Base-by-base conservation (phyloP, 2,888 invertebrate species). In the Mechanitis mazaeus region DNA sequence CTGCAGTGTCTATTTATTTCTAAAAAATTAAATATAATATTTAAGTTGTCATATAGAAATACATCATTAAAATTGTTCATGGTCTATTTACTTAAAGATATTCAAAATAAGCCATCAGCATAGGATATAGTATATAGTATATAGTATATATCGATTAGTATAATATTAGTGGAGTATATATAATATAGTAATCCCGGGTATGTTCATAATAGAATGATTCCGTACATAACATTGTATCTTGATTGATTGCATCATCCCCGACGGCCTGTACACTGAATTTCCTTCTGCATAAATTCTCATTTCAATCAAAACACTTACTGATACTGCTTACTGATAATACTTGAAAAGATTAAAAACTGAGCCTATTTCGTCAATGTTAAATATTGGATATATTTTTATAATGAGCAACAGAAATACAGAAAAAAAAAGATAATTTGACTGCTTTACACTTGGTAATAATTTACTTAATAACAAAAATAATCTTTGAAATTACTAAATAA, bases 191-290 rank as follows among this genome's bases (percentile, higher is more conserved):
- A 64, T 66, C 58, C 62, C 62, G 64, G 55, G 64, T 64, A 66
- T 66, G 64, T 66, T 64, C 66, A 64, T 66, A 66, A 62, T 58
- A 60, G 66, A 66, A 66, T 66, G 64, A 64, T 64, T 60, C 66
- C 63, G 60, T 61, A 66, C 62, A 64, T 64, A 66, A 62, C 59
- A 60, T 65, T 67, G 60, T 61, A 59, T 68, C 65, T 68, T 65
- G 67, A 69, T 69, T 67, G 69, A 65, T 65, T 67, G 64, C 63
- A 66, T 64, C 67, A 66, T 63, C 55, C 56, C 56, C 57, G 50
- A 64, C 60, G 58, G 55, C 33, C 66, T 55, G 58, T 62, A 56
- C 57, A 64, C 55, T 58, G 64, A 60, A 64, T 60, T 59, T 66
- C 62, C 66, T 60, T 62, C 64, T 56, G 59, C 64, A 66, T 60